Evolutionary conservation across 2,888 invertebrate genomes (phyloP).

Genomic region (Apotomis capreana): DNA sequence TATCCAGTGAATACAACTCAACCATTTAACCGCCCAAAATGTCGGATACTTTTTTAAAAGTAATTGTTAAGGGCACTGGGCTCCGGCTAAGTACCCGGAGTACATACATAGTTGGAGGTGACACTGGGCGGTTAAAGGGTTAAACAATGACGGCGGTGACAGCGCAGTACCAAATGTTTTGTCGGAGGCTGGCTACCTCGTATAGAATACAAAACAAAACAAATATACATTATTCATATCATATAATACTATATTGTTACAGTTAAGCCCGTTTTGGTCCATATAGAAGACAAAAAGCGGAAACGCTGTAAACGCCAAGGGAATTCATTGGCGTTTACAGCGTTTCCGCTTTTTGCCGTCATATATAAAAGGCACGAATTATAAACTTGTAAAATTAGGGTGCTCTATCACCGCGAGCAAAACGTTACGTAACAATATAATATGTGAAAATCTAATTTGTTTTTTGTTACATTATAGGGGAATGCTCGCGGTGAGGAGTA

Average conservation of each 20-base stretch:
- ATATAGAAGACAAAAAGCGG: too few relatives aligned
- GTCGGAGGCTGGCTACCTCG: constrained; percentile 79
- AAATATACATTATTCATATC: constrained; percentile 45
- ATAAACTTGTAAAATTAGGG: not conserved
- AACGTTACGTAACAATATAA: too few relatives aligned
- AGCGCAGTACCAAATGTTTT: constrained; percentile 56
- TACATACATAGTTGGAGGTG: too few relatives aligned
- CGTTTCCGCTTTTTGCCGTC: not conserved
- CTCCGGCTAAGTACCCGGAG: too few relatives aligned
- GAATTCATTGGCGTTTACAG: too few relatives aligned
- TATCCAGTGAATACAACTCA: constrained; percentile 47
- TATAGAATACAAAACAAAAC: constrained; percentile 47
- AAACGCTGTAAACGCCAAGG: too few relatives aligned
- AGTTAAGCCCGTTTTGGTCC: too few relatives aligned
- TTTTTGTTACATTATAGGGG: too few relatives aligned
- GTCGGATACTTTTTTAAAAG: not conserved
- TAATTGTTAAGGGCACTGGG: too few relatives aligned
- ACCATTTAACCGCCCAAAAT: not conserved
- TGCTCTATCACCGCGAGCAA: too few relatives aligned
- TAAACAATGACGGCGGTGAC: constrained; percentile 58
- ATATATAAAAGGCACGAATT: not conserved
- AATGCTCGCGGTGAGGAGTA: too few relatives aligned
- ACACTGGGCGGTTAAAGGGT: not conserved
- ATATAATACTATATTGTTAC: constrained; percentile 31
- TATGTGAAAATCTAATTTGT: too few relatives aligned